A percentile compares a stretch with the other conserved stretches of the same genome.
Evolutionary conservation across 2,797 vertebrate genomes (phyloP).

Genomic region (Eutrigla gurnardus): DNA sequence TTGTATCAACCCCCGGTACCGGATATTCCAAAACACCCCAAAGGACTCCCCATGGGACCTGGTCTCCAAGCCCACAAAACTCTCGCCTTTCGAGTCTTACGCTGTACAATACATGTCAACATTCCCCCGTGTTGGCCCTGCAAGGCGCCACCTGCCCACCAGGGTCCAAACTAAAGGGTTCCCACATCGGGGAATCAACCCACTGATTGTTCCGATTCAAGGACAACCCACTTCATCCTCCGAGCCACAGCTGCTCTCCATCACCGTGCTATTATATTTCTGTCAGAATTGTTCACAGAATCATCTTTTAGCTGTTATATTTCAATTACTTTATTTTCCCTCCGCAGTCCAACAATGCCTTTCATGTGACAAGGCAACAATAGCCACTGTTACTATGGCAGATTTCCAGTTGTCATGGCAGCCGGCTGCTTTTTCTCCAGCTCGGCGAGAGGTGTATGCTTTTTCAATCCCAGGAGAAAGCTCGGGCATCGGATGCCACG

Average conservation of each 20-base stretch:
- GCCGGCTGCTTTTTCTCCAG: slow-evolving; percentile 46
- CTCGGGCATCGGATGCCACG: slow-evolving; percentile 9
- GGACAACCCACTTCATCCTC: too few species aligned
- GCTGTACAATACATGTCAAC: too few species aligned
- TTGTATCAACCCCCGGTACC: background rate
- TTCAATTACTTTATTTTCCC: slow-evolving; percentile 8
- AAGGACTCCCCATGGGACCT: too few species aligned
- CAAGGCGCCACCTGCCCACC: too few species aligned
- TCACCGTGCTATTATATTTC: background rate
- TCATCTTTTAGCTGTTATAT: slow-evolving; percentile 10
- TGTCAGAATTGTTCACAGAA: background rate
- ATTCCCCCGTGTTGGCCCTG: too few species aligned
- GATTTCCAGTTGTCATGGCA: slow-evolving; percentile 78
- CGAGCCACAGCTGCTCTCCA: too few species aligned
- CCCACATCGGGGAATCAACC: too few species aligned
- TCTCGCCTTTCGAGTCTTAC: too few species aligned
- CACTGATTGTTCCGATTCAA: too few species aligned
- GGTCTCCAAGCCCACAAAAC: too few species aligned
- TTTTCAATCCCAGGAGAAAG: slow-evolving; percentile 35
- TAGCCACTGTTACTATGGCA: slow-evolving; percentile 63
- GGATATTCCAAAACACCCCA: too few species aligned
- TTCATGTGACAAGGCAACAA: slow-evolving; percentile 19
- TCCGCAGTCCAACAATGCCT: slow-evolving; percentile 4
- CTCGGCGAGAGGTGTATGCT: slow-evolving; percentile 19
- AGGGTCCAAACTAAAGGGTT: too few species aligned